Evolutionary conservation across 2,113 vertebrate genomes (phyloP).

Genomic region (Centropus unirufus): DNA sequence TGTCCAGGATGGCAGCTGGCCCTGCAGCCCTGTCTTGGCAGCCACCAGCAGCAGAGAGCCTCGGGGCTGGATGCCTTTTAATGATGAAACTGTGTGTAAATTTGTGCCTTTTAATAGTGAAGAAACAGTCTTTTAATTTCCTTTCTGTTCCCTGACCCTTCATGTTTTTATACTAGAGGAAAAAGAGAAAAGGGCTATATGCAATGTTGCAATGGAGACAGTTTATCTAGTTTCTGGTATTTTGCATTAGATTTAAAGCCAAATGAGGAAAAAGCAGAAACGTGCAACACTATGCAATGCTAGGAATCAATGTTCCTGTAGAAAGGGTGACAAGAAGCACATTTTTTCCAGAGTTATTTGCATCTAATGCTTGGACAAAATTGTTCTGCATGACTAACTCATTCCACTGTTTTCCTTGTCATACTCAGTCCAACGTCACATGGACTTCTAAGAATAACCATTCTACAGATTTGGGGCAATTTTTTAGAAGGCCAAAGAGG

Average conservation of each 20-base stretch:
- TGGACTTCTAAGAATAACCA: background rate
- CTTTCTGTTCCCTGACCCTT: background rate
- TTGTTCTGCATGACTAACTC: background rate
- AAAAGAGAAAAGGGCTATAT: background rate
- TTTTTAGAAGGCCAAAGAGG: background rate
- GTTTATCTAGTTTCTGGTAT: background rate
- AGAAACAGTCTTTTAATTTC: background rate
- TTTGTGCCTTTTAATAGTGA: background rate
- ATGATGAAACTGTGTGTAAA: background rate
- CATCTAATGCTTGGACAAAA: background rate
- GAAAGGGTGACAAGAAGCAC: background rate
- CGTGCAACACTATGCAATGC: background rate
- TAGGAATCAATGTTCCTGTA: background rate
- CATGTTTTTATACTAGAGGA: background rate
- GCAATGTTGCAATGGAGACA: background rate
- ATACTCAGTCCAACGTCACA: background rate
- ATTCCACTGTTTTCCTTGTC: constrained; percentile 18
- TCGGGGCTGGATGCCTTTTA: background rate
- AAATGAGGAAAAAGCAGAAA: background rate
- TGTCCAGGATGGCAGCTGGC: background rate
- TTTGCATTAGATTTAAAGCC: background rate
- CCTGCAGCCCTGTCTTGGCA: background rate
- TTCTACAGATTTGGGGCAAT: background rate
- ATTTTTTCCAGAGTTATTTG: background rate
- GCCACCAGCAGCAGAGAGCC: background rate